Evolutionary conservation across 2,888 invertebrate species (phyloP), one percentile per base, ranked within the genome.

Genomic region (Metopia argyrocephala): DNA sequence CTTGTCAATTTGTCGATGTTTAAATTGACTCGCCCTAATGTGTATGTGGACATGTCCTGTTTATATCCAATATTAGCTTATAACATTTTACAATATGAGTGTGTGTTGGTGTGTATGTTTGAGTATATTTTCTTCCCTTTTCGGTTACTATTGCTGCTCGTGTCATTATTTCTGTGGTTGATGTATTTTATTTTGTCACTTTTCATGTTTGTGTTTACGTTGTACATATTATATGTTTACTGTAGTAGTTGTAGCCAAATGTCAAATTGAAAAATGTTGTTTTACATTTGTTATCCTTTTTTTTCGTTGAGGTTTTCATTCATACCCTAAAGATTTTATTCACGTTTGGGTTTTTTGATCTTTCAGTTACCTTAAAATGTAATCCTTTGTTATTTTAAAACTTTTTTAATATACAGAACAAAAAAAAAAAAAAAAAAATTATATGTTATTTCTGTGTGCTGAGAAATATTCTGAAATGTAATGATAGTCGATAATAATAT

Each of bases 211-310:
- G 52, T 38, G 9, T 38, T 38, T 38, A 38, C 23, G 52, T 50
- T 50, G 61, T 80, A 23, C 59, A 64, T 64, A n/a, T 28, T 56
- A n/a, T n/a, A n/a, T n/a, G n/a, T 2, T 50, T 18, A 38, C 38
- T 12, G 4, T 38, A 12, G 27, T 38, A 25, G 28, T 66, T 76
- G 23, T 57, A 56, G 76, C 28, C 46, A 69, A 76, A 76, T 81
- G 74, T 74, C 74, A 81, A 81, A 81, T 81, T 81, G 80, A 78
- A 81, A 81, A 81, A 78, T 78, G 69, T 50, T 81, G 76, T 81
- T 81, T 73, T 45, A 78, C 54, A 69, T 69, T 31, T 71, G 54
- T 12, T 65, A 64, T 74, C 62, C 50, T 57, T 66, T 31, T 50
- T 65, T 61, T 1, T 62, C 56, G 50, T 69, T 64, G 64, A 65